Evolutionary conservation across 2,888 invertebrate genomes (phyloP).

Genomic region (Cerceris rybyensis): DNA sequence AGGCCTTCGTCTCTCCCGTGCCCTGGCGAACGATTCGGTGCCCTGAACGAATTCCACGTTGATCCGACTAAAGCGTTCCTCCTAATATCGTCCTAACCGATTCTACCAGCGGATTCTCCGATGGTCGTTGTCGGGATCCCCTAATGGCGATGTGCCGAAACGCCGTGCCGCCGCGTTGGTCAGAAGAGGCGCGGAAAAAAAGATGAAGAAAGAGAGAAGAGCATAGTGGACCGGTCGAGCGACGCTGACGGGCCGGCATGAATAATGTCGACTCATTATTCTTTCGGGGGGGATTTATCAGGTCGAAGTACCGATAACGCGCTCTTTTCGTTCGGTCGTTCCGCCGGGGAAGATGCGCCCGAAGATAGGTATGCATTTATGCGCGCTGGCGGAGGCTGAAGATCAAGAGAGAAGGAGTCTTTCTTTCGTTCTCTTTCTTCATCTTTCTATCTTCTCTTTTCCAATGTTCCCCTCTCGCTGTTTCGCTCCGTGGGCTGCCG

Average conservation of each 20-base stretch:
- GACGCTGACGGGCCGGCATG: constrained; percentile 73
- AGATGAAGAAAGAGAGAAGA: constrained; percentile 24
- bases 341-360: constrained; percentile 71
- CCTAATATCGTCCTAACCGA: constrained; percentile 65
- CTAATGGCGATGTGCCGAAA: constrained; percentile 67
- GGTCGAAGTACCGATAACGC: constrained; percentile 76
- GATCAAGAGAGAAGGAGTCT: constrained; percentile 35
- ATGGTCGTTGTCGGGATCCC: constrained; percentile 54
- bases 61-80: constrained; percentile 63
- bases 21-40: constrained; percentile 12
- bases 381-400: constrained; percentile 63
- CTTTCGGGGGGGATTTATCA: constrained; percentile 78
- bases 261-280: constrained; percentile 79
- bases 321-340: constrained; percentile 74
- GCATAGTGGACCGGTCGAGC: constrained; percentile 63
- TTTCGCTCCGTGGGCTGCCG: constrained; percentile 21
- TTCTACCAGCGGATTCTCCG: constrained; percentile 51
- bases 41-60: constrained; percentile 61
- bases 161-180: constrained; percentile 32
- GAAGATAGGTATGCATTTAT: constrained; percentile 77
- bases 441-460: constrained; percentile 2
- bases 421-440: neutral
- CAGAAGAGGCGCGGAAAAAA: constrained; percentile 29
- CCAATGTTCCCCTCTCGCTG: constrained; percentile 13
- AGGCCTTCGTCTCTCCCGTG: constrained; percentile 28